Evolutionary conservation across 2,113 vertebrate genomes (phyloP).

Genomic region (Macroglossus sobrinus): DNA sequence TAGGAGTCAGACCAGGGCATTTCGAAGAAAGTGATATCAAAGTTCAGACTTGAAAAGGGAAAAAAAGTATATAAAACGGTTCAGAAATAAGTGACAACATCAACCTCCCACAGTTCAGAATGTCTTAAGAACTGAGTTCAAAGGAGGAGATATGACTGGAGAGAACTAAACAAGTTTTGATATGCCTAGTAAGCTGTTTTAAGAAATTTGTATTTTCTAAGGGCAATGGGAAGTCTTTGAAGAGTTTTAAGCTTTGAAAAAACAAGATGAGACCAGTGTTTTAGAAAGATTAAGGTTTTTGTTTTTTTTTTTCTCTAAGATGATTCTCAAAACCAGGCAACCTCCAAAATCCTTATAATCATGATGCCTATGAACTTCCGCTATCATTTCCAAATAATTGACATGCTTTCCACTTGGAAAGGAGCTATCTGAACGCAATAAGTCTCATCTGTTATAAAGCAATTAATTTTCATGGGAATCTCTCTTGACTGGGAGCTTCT

Average conservation of each 20-base stretch:
- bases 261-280: slow-evolving; percentile 20
- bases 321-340: slow-evolving; percentile 1
- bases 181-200: neutral
- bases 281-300: slow-evolving; percentile 3
- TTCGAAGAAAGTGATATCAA: neutral
- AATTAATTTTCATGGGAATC: neutral
- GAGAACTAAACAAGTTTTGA: neutral
- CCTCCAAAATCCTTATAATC: slow-evolving; percentile 2
- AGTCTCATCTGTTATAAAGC: neutral
- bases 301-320: neutral
- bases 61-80: neutral
- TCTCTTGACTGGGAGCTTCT: neutral
- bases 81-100: neutral
- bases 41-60: neutral
- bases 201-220: neutral
- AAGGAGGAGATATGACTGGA: neutral
- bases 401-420: neutral
- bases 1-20: neutral
- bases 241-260: neutral
- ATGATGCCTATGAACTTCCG: neutral
- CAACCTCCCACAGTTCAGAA: neutral
- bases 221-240: neutral
- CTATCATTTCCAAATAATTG: slow-evolving; percentile 27
- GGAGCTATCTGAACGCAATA: neutral
- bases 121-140: neutral